Conservation (phyloP, 2,888 invertebrate species). For the Aspidiotus destructor region DNA sequence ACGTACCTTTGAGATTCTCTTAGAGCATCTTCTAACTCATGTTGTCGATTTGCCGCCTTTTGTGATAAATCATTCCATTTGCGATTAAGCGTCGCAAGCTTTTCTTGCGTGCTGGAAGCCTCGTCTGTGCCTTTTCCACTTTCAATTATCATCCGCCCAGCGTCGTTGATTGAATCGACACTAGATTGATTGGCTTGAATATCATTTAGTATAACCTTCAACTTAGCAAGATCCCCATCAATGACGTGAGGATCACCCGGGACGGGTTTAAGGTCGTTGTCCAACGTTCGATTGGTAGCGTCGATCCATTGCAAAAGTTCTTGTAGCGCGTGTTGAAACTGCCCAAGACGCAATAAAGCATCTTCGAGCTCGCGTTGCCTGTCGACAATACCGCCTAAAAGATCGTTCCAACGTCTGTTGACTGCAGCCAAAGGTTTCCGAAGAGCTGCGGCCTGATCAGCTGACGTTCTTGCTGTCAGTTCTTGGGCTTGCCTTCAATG, state of each 20-base stretch:
- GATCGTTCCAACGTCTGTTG: slow-evolving; percentile 86
- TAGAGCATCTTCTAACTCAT: slow-evolving; percentile 82
- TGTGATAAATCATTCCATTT: slow-evolving; percentile 84
- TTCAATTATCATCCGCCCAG: slow-evolving; percentile 82
- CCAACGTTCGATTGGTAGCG: slow-evolving; percentile 74
- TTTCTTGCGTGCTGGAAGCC: slow-evolving; percentile 80
- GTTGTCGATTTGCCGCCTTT: slow-evolving; percentile 76
- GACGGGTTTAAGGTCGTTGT: slow-evolving; percentile 76
- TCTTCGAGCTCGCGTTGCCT: slow-evolving; percentile 86
- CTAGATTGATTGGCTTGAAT: slow-evolving; percentile 93
- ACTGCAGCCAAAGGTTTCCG: slow-evolving; percentile 83
- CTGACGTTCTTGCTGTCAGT: slow-evolving; percentile 82
- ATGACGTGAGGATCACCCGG: slow-evolving; percentile 89
- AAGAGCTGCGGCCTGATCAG: slow-evolving; percentile 86
- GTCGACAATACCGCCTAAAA: slow-evolving; percentile 83
- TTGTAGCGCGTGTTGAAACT: slow-evolving; percentile 91
- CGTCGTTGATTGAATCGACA: slow-evolving; percentile 89
- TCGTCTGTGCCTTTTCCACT: slow-evolving; percentile 69
- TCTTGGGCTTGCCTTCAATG: slow-evolving; percentile 83
- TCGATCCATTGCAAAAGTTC: slow-evolving; percentile 92
- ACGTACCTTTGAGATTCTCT: slow-evolving; percentile 69
- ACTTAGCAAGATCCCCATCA: slow-evolving; percentile 90
- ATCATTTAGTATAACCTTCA: slow-evolving; percentile 92
- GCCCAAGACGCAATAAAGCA: slow-evolving; percentile 85
- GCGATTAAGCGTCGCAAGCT: slow-evolving; percentile 74